Base-by-base conservation (phyloP, 2,888 invertebrate species). In the Labia minor region DNA sequence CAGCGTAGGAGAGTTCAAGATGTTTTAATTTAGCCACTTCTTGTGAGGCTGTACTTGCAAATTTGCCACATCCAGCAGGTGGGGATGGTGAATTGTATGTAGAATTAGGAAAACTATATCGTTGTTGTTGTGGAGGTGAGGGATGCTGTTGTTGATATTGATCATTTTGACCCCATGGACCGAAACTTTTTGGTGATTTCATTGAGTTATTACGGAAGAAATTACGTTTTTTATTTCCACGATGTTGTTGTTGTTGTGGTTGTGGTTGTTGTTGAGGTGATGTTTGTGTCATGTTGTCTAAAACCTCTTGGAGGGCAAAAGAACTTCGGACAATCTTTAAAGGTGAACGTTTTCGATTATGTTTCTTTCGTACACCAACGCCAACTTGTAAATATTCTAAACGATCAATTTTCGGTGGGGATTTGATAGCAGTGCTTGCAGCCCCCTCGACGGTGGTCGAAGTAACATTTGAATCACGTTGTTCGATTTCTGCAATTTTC, bases 1-100 rank as follows among this genome's bases (percentile, higher is more conserved):
- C 92, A 4, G 92, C 92, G 76, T 92, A 92, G 14, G 91, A 90
- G 74, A 89, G 82, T 74, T 92, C 92, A 65, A 92, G 81, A 74
- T 87, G 86, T 75, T 89, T 86, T 68, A 92, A 79, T 75, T 88
- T 89, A 75, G 90, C 87, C 71, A 92, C 86, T 73, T 91, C 90
- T 74, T 90, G 89, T 11, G 91, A 90, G 4, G 90, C 91, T 8
- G 87, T 83, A 77, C 90, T 89, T 1, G 84, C 83, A 72, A 82
- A 82, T 73, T 82, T 85, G 69, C 83, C 83, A 66, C 65, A 68
- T n/a, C n/a, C n/a, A 10, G 19, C 63, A 14, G 19, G 14, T 19
- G 21, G 14, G 63, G 21, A 63, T n/a, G n/a, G n/a, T n/a, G n/a
- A n/a, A n/a, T 63, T 8, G 63, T n/a, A 63, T n/a, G 19, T 19